Conservation (phyloP, 1,140 invertebrate genomes). For the Streblospio benedicti region DNA sequence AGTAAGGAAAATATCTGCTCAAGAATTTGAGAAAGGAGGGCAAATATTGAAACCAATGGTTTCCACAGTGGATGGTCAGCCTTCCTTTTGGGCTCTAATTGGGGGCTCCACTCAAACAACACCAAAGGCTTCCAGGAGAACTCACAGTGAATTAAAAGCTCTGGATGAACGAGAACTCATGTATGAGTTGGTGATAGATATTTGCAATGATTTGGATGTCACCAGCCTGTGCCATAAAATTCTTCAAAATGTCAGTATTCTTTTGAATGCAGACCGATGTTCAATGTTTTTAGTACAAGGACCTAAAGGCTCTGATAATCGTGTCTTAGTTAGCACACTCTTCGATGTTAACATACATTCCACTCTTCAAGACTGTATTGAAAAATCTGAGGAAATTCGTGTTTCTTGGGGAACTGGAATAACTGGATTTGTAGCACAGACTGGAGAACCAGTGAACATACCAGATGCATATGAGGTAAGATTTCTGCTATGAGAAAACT, state of each 20-base stretch:
- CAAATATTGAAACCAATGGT: conserved; percentile 76
- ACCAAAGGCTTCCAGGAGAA: conserved; percentile 21
- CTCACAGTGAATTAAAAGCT: conserved; percentile 69
- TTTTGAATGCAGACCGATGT: conserved; percentile 82
- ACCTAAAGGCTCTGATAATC: conserved; percentile 30
- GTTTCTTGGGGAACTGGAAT: conserved; percentile 76
- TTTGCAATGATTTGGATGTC: conserved; percentile 90
- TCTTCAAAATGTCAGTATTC: conserved; percentile 83
- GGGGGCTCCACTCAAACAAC: conserved; percentile 36
- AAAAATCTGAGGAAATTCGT: conserved; percentile 80
- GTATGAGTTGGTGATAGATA: conserved; percentile 92
- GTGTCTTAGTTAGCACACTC: conserved; percentile 77
- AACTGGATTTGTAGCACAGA: conserved; percentile 85
- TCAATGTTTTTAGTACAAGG: conserved; percentile 86
- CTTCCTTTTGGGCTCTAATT: conserved; percentile 56
- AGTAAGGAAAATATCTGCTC: conserved; percentile 87
- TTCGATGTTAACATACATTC: conserved; percentile 66
- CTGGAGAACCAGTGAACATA: conserved; percentile 85
- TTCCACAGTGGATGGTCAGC: conserved; percentile 77
- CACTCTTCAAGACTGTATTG: conserved; percentile 74
- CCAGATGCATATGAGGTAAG: conserved; percentile 87
- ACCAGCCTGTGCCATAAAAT: conserved; percentile 90
- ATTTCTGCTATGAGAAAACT: too few relatives aligned
- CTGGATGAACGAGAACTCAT: conserved; percentile 89
- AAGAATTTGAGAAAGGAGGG: conserved; percentile 87